A percentile compares a stretch with the other conserved stretches of the same genome.
phyloP scores from a whole-genome alignment of 1,140 invertebrate genomes.

The Trachymyrmex cornetzi region DNA sequence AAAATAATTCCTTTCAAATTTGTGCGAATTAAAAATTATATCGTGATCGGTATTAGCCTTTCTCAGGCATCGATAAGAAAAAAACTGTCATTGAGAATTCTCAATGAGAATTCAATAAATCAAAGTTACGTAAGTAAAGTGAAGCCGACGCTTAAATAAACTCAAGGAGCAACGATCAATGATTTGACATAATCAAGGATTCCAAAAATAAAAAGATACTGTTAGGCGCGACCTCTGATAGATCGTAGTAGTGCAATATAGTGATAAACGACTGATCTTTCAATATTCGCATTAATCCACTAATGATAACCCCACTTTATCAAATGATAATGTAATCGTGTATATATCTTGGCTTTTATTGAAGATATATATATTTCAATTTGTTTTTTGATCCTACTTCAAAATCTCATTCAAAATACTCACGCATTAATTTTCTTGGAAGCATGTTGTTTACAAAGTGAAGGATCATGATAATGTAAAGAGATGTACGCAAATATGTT shows the following conservation, averaged over 20 bases:
- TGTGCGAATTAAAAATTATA: background rate
- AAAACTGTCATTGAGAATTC: background rate
- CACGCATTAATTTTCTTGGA: background rate
- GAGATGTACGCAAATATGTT: conserved; percentile 23
- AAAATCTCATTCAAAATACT: background rate
- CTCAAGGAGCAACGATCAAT: conserved; percentile 55
- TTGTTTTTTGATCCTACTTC: background rate
- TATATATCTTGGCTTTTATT: conserved; percentile 13
- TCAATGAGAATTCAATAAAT: conserved; percentile 15
- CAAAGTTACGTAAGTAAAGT: conserved; percentile 34
- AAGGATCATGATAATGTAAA: conserved; percentile 1
- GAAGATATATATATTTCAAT: background rate
- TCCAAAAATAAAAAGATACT: conserved; percentile 56
- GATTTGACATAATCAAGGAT: conserved; percentile 46
- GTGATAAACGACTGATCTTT: conserved; percentile 5
- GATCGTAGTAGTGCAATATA: conserved; percentile 1
- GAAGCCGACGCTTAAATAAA: conserved; percentile 35
- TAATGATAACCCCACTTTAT: conserved; percentile 9
- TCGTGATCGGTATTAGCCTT: background rate
- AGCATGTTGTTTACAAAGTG: background rate
- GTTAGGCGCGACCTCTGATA: conserved; percentile 35
- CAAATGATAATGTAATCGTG: background rate
- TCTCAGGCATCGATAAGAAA: background rate
- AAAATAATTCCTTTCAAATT: background rate
- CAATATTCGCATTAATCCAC: conserved; percentile 7